Percentiles rank a stretch among this genome's conserved stretches.
Conservation (phyloP, 1,140 invertebrate genomes). For the Limonius californicus region DNA sequence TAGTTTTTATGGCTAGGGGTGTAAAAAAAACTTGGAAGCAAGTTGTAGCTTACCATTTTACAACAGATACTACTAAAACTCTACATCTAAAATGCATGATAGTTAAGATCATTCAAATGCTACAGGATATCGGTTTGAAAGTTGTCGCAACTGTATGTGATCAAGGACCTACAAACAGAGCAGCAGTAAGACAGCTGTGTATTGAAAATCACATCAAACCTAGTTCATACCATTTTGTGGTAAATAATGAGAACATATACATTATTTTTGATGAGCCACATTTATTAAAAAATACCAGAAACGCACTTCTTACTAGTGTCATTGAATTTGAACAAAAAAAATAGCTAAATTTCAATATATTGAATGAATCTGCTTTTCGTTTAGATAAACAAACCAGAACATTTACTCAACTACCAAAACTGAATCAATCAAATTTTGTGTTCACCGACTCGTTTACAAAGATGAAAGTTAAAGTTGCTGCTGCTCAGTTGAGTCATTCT, state of each 20-base stretch:
- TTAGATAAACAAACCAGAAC: neutral
- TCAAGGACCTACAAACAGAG: conserved; percentile 33
- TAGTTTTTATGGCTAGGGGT: conserved; percentile 40
- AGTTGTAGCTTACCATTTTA: conserved; percentile 30
- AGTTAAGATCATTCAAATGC: conserved; percentile 27
- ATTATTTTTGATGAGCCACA: conserved; percentile 23
- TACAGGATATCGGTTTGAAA: conserved; percentile 31
- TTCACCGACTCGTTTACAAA: neutral
- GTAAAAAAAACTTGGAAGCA: conserved; percentile 39
- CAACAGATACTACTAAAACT: conserved; percentile 27
- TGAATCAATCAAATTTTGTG: conserved; percentile 28
- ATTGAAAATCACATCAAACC: neutral
- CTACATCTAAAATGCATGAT: conserved; percentile 24
- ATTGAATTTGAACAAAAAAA: neutral
- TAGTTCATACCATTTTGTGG: conserved; percentile 3
- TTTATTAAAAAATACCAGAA: conserved; percentile 22
- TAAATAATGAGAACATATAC: conserved; percentile 2
- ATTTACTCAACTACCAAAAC: conserved; percentile 26
- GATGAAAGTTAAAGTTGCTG: conserved; percentile 29
- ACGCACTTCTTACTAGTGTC: neutral
- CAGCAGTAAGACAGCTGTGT: conserved; percentile 20
- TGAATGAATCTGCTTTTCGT: neutral
- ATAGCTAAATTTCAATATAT: neutral
- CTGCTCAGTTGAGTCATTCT: conserved; percentile 33
- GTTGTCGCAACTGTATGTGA: conserved; percentile 39